Evolutionary conservation across 2,113 vertebrate genomes (phyloP), one percentile per base, ranked within the genome.

Genomic region (Mandrillus leucophaeus): DNA sequence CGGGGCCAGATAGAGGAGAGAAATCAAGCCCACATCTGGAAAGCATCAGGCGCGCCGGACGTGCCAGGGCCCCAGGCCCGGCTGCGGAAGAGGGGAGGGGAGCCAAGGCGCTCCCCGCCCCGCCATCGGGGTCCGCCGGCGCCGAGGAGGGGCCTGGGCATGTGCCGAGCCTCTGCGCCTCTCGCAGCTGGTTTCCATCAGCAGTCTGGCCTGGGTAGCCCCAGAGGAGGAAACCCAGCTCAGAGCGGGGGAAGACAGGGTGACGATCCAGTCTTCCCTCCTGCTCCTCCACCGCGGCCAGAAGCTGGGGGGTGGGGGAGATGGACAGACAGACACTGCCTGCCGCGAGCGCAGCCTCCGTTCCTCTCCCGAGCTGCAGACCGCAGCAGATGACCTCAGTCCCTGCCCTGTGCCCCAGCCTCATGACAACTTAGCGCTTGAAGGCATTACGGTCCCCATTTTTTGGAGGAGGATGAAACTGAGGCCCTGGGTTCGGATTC

Each of bases 111-210:
- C 68, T 50, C 52, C 17, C 11, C 23, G 30, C 35, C 66, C 45
- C 40, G 40, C 40, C 22, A 93, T 55, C 57, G 32, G 92, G 95
- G 96, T 99, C 98, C 98, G 59, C 99, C 99, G 4, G 99, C 99
- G 72, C 99, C 99, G 87, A 96, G 98, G 97, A 98, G 98, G 97
- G 94, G 95, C 97, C 96, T 97, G 98, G 97, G 96, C 93, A 81
- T 38, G 81, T 40, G 96, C 94, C 98, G 98, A 95, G 92, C 84
- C 40, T 85, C 57, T 20, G 93, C 87, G 93, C 93, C 93, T 96
- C 83, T 45, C 16, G 86, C 98, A 98, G 97, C 93, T 98, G 98
- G 95, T 98, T 98, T 96, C 90, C 79, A 98, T 98, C 98, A 95
- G 95, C 83, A 20, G 48, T 75, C 76, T 90, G 94, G 94, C 92